Evolutionary conservation across 2,113 vertebrate genomes (phyloP), one percentile per base, ranked within the genome.

Genomic region (Nycticryphes semicollaris): DNA sequence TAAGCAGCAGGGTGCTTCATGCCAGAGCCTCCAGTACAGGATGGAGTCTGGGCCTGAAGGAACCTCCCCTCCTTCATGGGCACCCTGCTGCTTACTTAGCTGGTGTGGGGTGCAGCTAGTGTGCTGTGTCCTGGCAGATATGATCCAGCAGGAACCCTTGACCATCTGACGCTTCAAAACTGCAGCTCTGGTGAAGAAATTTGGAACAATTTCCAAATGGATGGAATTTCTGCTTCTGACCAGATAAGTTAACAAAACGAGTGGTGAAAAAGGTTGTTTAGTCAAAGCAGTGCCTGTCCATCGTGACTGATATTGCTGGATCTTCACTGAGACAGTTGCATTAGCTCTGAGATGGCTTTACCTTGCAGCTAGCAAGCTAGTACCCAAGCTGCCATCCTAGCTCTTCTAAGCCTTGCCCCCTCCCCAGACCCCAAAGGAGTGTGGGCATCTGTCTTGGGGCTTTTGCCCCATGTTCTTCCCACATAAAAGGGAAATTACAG

Each of bases 11-110:
- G n/a, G n/a, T n/a, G n/a, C 10, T 83, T 1, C 27, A 0, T 41
- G 76, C 30, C 53, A 48, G 22, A 33, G 47, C 28, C 27, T 73
- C 79, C 27, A 15, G 6, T 27, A 22, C 12, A 45, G 43, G 27
- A 22, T 14, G 10, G 68, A 54, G 14, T 50, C 50, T 27, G 30
- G n/a, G 30, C 24, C 21, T 19, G 24, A 64, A 12, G 7, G 25
- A 39, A 22, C 30, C 37, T 41, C 37, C 12, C 16, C 12, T 82
- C 0, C 0, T 17, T 39, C 50, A 37, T 56, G 0, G 0, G 37
- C 0, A 0, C 51, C 30, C 28, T 76, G 27, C 30, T 17, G 21
- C 50, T 48, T 23, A 22, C 22, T 62, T 12, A 37, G 39, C 30
- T 30, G 53, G 14, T 1, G 1, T 12, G 28, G 59, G 45, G 31